Base-by-base conservation (phyloP, 2,797 vertebrate genomes). In the Artibeus lituratus region DNA sequence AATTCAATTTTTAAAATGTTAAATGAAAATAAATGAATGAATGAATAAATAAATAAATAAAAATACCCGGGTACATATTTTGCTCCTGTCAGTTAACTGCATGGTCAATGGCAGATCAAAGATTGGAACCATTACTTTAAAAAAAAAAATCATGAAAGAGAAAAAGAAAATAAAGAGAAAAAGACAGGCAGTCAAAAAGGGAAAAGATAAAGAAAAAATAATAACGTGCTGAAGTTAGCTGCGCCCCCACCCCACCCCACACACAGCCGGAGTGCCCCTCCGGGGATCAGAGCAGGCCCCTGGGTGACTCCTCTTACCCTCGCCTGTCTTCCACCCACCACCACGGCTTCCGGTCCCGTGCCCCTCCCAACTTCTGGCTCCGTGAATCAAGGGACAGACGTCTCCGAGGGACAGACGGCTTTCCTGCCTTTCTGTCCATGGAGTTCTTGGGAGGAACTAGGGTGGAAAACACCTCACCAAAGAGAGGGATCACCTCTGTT, bases 251-350 rank as follows among this genome's bases (percentile, higher is more conserved):
- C 51, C 51, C 18, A 6, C 16, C 51, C 51, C 18, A 65, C 32
- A 53, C 62, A 47, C 62, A 19, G 8, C 85, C 44, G 3, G 39
- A 78, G 22, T 12, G 57, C 16, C 22, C 18, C 4, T 0, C 77
- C 32, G 39, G 39, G 8, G n/a, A 11, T 26, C 24, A 59, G 32
- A 37, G 49, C 51, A 19, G 35, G 44, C 7, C 51, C 7, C 1
- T 10, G n/a, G 6, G 7, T 5, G 9, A 7, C 35, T 39, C 37
- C 26, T 29, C 32, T 3, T 0, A 11, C 35, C 59, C 47, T 67
- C 2, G 0, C 5, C 35, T 3, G 2, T 18, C 26, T n/a, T 16
- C 81, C 19, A 0, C 49, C 10, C 5, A 2, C 80, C 39, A 11
- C 42, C 2, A 0, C 5, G 11, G 29, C 65, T 87, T 80, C n/a